Evolutionary conservation across 2,888 invertebrate genomes (phyloP).

Genomic region (Drosophila melanocephala): DNA sequence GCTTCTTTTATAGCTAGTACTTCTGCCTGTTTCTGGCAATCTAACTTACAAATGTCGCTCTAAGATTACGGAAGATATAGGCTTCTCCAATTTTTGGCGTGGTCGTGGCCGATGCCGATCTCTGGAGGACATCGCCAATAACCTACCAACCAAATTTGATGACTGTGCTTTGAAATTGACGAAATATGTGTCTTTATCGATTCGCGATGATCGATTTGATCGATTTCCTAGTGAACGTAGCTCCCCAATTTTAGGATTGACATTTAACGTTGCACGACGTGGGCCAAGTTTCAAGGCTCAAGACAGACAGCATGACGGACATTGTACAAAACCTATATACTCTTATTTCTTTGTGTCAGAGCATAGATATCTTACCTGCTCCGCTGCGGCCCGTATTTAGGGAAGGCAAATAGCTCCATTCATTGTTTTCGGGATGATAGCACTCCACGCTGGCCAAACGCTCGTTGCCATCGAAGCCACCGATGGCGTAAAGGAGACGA

Average conservation of each 20-base stretch:
- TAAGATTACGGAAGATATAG: neutral
- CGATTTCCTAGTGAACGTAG: neutral
- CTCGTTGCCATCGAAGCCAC: slow-evolving; percentile 94
- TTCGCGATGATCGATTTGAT: neutral
- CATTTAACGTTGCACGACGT: neutral
- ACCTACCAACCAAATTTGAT: neutral
- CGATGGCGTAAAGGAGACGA: slow-evolving; percentile 92
- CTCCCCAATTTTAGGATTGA: too few species aligned
- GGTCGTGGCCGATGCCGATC: neutral
- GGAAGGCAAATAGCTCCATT: slow-evolving; percentile 93
- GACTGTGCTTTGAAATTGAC: neutral
- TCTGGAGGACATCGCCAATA: neutral
- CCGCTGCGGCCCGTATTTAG: slow-evolving; percentile 94
- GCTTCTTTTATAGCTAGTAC: too few species aligned
- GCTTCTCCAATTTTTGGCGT: neutral
- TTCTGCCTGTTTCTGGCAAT: neutral
- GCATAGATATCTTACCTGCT: slow-evolving; percentile 87
- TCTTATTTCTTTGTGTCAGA: neutral
- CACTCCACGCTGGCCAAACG: slow-evolving; percentile 93
- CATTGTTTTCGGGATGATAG: slow-evolving; percentile 96
- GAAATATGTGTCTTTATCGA: neutral
- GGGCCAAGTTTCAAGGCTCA: neutral
- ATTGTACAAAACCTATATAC: neutral
- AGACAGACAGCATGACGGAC: neutral
- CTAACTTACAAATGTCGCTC: neutral